A percentile compares a stretch with the other conserved stretches of the same genome.
These are phyloP conservation scores for Scelioninae gen. 1 DNA, from an alignment of 2,888 invertebrate genomes.

Conservation along the genomic window DNA sequence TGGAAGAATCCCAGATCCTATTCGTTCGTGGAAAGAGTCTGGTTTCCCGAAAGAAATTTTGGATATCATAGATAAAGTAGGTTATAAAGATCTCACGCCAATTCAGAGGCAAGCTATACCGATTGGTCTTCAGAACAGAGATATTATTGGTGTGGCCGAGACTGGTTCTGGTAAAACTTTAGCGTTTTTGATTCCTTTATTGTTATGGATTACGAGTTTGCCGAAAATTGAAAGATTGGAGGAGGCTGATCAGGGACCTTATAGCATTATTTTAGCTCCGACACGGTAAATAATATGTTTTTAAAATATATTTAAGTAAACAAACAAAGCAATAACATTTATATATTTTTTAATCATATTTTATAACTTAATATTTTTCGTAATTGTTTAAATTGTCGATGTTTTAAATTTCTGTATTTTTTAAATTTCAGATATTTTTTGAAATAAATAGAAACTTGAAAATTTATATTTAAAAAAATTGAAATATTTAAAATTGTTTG, in stretches of 20 bases:
- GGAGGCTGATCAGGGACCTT: conserved; percentile 97
- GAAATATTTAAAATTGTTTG: too few relatives aligned
- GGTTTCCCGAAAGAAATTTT: conserved; percentile 94
- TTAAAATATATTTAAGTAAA: neutral
- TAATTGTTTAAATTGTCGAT: too few relatives aligned
- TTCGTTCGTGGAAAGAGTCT: conserved; percentile 97
- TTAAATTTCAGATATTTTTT: too few relatives aligned
- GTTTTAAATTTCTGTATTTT: too few relatives aligned
- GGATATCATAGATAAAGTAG: conserved; percentile 96
- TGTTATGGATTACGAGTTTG: conserved; percentile 82
- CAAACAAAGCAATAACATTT: too few relatives aligned
- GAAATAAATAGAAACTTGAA: too few relatives aligned
- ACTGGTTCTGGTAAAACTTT: conserved; percentile 99
- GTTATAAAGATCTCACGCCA: conserved; percentile 99
- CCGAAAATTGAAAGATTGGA: conserved; percentile 97
- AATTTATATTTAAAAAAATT: too few relatives aligned
- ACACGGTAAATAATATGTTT: conserved; percentile 86
- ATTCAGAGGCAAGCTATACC: conserved; percentile 99
- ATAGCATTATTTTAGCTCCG: conserved; percentile 99
- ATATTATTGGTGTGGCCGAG: conserved; percentile 99
- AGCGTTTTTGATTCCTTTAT: conserved; percentile 87
- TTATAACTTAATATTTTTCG: too few relatives aligned
- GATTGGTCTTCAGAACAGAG: conserved; percentile 96
- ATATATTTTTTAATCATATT: too few relatives aligned
- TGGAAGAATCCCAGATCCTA: conserved; percentile 97